Evolutionary conservation across 2,888 invertebrate species (phyloP), one percentile per base, ranked within the genome.

Genomic region (Drosophila tripunctata): DNA sequence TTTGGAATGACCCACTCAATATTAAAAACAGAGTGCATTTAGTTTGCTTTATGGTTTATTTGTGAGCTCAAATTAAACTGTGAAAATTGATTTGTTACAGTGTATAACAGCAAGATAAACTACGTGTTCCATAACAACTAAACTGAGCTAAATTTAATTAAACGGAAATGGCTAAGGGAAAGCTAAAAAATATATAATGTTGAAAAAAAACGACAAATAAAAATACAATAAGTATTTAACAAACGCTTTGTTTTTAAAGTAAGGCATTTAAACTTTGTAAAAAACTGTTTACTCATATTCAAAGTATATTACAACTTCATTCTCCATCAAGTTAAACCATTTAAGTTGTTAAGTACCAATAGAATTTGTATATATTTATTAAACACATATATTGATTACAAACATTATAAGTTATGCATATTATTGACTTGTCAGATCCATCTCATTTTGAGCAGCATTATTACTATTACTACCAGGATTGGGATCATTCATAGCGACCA

Each of bases 11-110:
- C 4, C 30, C 8, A 14, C 12, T 21, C 21, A 33, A 19, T 8
- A 21, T 10, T 12, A 7, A 7, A 17, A 36, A 30, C 8, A 3
- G 6, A 27, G 6, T 24, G 2, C 1, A 5, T 17, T 36, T 48
- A 40, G 14, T 8, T 5, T 27, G 6, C 27, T 52, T 21, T 27
- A 52, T 30, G n/a, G 24, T 17, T 17, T 10, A 36, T 7, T 17
- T 36, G 33, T 6, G 10, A 4, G 33, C 22, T n/a, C 22, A 36
- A n/a, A 48, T 48, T 48, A 17, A 31, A 14, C 19, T 24, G n/a
- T n/a, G 41, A 22, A n/a, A 41, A 57, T 57, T 35, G 33, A 57
- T 57, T 57, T 8, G 40, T 33, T 7, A 41, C 10, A 19, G n/a
- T 8, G 10, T n/a, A 22, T 48, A 22, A 22, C 4, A 35, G 35